Percentiles rank a stretch among this genome's conserved stretches.
These are phyloP conservation scores for Megalurothrips usitatus DNA, from an alignment of 2,888 invertebrate genomes.

Conservation along the genomic window DNA sequence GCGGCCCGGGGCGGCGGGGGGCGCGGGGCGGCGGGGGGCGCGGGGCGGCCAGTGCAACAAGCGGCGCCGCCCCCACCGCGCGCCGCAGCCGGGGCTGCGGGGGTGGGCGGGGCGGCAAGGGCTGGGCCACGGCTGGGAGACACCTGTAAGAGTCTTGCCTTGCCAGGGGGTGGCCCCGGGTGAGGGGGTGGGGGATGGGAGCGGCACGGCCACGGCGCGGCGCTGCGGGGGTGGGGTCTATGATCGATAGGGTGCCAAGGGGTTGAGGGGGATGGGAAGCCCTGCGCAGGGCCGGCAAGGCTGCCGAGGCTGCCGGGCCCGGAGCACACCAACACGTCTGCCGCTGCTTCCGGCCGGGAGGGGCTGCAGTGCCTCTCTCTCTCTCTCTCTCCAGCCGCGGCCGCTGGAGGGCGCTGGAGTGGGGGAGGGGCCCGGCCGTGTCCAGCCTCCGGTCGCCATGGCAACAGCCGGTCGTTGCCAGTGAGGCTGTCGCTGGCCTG, in stretches of 20 bases:
- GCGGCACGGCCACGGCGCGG: background rate
- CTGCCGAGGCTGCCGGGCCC: too few relatives aligned
- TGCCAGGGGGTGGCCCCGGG: background rate
- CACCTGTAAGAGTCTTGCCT: slow-evolving; percentile 13
- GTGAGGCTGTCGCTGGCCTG: background rate
- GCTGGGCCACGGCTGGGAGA: background rate
- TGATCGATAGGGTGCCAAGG: slow-evolving; percentile 7
- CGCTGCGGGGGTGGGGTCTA: background rate
- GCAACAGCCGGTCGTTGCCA: slow-evolving; percentile 1
- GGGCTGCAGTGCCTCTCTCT: background rate
- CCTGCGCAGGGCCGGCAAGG: background rate
- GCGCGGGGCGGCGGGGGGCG: background rate
- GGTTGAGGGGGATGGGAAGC: background rate
- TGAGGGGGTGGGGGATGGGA: background rate
- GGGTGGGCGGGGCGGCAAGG: background rate
- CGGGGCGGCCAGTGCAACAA: background rate
- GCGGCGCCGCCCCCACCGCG: background rate
- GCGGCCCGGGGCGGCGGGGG: background rate
- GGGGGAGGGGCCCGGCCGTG: background rate
- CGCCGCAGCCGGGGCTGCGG: background rate
- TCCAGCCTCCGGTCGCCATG: background rate
- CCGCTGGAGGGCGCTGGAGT: background rate
- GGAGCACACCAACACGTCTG: background rate
- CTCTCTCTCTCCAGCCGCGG: background rate
- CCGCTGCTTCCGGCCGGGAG: background rate